Evolutionary conservation across 2,113 vertebrate genomes (phyloP), one percentile per base, ranked within the genome.

Genomic region (Dasyprocta punctata): DNA sequence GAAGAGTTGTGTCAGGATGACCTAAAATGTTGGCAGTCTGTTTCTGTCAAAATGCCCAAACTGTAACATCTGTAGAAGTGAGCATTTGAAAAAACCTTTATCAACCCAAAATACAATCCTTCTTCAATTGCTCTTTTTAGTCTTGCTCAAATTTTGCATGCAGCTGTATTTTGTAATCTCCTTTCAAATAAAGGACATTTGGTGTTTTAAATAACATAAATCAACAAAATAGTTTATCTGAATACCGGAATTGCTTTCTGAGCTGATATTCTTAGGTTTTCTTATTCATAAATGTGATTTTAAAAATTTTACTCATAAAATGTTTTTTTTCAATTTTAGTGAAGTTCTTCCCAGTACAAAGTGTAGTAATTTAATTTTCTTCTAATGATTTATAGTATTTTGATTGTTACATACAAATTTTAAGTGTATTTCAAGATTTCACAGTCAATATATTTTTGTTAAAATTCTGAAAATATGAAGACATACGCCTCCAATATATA

Each of bases 1-100:
- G 36, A 95, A 77, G 28, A 60, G 60, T 77, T 69, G 13, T 95
- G 86, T 91, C 89, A 95, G 56, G 26, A 60, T 84, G 78, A 90
- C 86, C 86, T 56, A 71, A 52, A 82, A 90, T 41, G 7, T 38
- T 83, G 28, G 65, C 52, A 69, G 12, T 81, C 6, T 73, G 11
- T n/a, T 95, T 83, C 22, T 86, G 24, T 77, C 19, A 56, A 73
- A 75, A 36, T 80, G 41, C 54, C 13, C 33, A 73, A 67, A 86
- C 38, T 78, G 56, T 65, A 87, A 94, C 22, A 94, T 88, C 26
- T 90, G n/a, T 41, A 81, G 7, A 56, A 84, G 52, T 87, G 44
- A 67, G 61, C 86, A 8, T 69, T 77, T 81, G 5, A 63, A 30
- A 36, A 87, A 85, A 84, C n/a, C 38, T 78, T 77, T 87, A 41